Conservation (phyloP, 2,113 vertebrate genomes). For the Scopus umbretta region DNA sequence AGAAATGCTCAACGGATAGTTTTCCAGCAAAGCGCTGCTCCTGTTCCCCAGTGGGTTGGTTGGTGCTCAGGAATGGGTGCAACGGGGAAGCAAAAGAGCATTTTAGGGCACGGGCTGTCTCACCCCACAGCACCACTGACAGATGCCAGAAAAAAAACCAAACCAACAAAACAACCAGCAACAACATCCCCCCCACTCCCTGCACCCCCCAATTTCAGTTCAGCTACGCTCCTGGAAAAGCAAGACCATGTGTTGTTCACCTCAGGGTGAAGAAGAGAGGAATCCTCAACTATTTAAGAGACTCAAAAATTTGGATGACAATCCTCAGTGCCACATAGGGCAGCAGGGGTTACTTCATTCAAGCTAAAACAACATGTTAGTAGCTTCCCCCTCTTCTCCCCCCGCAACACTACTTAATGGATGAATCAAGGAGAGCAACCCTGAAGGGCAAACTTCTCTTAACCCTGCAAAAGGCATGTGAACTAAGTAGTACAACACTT, state of each 20-base stretch:
- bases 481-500: conserved; percentile 38
- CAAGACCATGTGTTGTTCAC: background rate
- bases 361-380: conserved; percentile 7
- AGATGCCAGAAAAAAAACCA: background rate
- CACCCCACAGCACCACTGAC: background rate
- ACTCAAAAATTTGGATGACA: background rate
- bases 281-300: background rate
- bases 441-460: conserved; percentile 42
- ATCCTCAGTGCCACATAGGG: background rate
- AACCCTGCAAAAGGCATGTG: conserved; percentile 27
- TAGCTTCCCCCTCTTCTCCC: background rate
- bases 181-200: no score
- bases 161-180: no score
- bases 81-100: background rate
- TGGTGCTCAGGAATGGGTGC: background rate
- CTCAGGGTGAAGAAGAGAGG: background rate
- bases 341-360: conserved; percentile 19
- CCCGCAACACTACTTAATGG: background rate
- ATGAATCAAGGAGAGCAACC: conserved; percentile 26
- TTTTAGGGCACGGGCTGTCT: rapidly evolving
- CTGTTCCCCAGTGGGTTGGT: rapidly evolving
- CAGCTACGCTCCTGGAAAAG: background rate
- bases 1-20: rapidly evolving
- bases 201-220: background rate
- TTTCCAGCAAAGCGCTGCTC: background rate